Base-by-base conservation (phyloP, 1,140 invertebrate genomes). In the Colletes latitarsis region DNA sequence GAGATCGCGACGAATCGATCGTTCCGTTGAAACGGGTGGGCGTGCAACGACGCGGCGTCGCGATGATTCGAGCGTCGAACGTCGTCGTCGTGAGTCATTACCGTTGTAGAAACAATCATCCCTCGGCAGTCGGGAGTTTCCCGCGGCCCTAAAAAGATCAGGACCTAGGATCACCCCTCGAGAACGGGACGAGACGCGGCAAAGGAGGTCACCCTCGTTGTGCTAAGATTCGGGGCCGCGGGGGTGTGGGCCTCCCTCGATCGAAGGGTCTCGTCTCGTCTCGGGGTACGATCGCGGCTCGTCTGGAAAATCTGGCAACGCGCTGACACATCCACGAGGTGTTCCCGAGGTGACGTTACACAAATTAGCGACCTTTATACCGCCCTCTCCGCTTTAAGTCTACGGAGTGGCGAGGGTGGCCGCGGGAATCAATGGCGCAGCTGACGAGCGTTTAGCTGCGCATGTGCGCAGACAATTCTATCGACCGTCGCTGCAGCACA, bases 391-490 rank as follows among this genome's bases (percentile, higher is more conserved):
- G 83, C 92, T 92, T 92, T 92, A 92, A 92, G 90, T 88, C 90
- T 90, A 87, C 81, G 62, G 78, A 39, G 43, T 68, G 80, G 76
- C 17, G 43, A 9, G 19, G 79, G 55, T 80, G 76, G 57, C n/a
- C 78, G 85, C 81, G 83, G 83, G 89, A 90, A 90, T 91, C 90
- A 89, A 92, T 92, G 92, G 89, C 92, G 92, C 92, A 93, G 92
- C 92, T 93, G 92, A 93, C 91, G 88, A 86, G 82, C 41, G 15
- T 86, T 79, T 76, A 71, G 83, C 78, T 88, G 91, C 92, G 92
- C 92, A 89, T 90, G 91, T 89, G 91, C 91, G 90, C 92, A 92
- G 92, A 92, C 92, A 83, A 91, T 91, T 91, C 90, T 92, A 92
- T 92, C 92, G 92, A 92, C 90, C 91, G 91, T 88, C 83, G 84